phyloP scores from a whole-genome alignment of 1,140 invertebrate genomes.

The Lineus longissimus region DNA sequence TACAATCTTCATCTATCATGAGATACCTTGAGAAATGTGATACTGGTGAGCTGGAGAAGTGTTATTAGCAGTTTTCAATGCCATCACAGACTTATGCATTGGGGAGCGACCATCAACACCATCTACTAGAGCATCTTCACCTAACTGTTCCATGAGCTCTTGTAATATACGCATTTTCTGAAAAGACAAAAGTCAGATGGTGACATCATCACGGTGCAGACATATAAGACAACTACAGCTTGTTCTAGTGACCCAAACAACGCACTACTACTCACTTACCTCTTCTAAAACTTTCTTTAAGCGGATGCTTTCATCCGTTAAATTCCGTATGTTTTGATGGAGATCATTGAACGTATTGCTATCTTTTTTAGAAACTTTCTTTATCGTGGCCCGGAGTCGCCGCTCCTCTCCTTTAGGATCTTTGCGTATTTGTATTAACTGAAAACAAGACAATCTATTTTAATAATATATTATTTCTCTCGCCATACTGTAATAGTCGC shows the following conservation, averaged over 20 bases:
- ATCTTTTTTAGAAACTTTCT: constrained; percentile 46
- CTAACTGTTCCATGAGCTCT: constrained; percentile 5
- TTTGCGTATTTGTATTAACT: constrained; percentile 82
- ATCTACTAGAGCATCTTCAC: background rate
- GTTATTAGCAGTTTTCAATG: too few species aligned
- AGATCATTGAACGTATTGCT: constrained; percentile 41
- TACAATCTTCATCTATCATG: too few species aligned
- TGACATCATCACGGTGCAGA: background rate
- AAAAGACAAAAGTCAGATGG: background rate
- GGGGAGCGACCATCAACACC: too few species aligned
- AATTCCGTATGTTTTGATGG: constrained; percentile 47
- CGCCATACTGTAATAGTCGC: too few species aligned
- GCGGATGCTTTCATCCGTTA: constrained; percentile 53
- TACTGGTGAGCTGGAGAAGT: too few species aligned
- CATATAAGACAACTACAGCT: background rate
- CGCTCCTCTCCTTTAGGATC: constrained; percentile 84
- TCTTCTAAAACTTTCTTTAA: constrained; percentile 49
- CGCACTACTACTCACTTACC: constrained; percentile 24
- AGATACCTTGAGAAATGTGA: too few species aligned
- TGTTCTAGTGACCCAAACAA: too few species aligned
- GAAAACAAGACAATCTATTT: constrained; percentile 38
- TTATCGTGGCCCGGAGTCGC: constrained; percentile 59
- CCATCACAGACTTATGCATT: too few species aligned
- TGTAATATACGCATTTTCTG: background rate
- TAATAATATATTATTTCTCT: too few species aligned